A percentile compares a stretch with the other conserved stretches of the same genome.
Conservation (phyloP, 2,113 vertebrate species). For the Chauna torquata region DNA sequence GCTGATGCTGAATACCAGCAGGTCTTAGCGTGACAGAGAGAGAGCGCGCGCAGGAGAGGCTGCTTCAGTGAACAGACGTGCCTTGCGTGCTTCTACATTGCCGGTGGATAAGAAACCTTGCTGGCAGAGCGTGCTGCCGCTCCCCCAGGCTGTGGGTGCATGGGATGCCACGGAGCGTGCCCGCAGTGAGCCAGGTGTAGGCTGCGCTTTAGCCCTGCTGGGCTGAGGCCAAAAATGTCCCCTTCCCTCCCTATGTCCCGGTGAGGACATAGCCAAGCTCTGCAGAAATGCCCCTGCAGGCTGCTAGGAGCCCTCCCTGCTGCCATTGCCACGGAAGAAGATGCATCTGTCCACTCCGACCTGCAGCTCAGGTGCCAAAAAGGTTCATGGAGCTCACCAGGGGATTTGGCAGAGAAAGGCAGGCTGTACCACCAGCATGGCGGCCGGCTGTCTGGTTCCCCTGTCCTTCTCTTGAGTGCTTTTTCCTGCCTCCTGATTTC, state of each 20-base stretch:
- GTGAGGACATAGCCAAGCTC: neutral
- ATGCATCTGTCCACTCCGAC: neutral
- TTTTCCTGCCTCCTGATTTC: neutral
- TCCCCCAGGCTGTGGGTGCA: neutral
- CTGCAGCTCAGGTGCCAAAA: neutral
- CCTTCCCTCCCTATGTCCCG: neutral
- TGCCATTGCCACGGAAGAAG: neutral
- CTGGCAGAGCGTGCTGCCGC: neutral
- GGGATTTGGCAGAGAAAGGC: neutral
- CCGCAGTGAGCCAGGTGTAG: rapidly evolving
- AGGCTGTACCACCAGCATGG: neutral
- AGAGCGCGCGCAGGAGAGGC: rapidly evolving
- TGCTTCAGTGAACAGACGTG: neutral
- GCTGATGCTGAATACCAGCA: neutral
- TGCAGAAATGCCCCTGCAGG: neutral
- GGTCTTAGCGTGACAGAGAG: neutral
- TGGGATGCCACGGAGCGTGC: neutral
- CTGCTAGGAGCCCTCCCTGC: neutral
- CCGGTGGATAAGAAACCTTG: rapidly evolving
- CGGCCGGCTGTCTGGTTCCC: neutral
- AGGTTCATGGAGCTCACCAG: neutral
- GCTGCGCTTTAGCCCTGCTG: neutral
- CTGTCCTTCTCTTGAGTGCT: neutral
- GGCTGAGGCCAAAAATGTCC: neutral
- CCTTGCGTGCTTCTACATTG: rapidly evolving